Conservation (phyloP, 1,140 invertebrate genomes). For the Zaprionus inermis region DNA sequence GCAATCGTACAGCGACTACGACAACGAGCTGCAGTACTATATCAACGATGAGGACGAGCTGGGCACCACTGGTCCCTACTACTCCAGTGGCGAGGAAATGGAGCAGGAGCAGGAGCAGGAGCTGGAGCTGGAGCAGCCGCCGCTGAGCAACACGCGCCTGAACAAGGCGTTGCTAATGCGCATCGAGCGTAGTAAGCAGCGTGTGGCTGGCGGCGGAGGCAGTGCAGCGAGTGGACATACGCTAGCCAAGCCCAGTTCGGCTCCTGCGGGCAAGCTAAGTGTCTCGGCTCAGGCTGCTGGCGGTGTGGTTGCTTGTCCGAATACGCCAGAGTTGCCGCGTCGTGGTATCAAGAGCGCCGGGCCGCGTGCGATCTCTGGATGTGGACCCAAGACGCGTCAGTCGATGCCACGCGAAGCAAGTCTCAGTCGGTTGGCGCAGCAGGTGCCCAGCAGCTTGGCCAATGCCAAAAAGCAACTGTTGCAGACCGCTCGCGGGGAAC, state of each 20-base stretch:
- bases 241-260: slow-evolving; percentile 69
- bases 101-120: slow-evolving; percentile 19
- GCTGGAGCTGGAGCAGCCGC: slow-evolving; percentile 19
- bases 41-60: slow-evolving; percentile 82
- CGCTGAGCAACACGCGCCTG: slow-evolving; percentile 85
- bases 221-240: slow-evolving; percentile 59
- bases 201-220: slow-evolving; percentile 53
- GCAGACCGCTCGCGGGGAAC: slow-evolving; percentile 63
- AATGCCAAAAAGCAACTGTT: slow-evolving; percentile 82
- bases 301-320: slow-evolving; percentile 84
- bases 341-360: slow-evolving; percentile 72
- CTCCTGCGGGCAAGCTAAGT: slow-evolving; percentile 66
- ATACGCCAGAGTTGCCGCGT: slow-evolving; percentile 85
- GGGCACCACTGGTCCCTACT: slow-evolving; percentile 74
- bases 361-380: slow-evolving; percentile 47
- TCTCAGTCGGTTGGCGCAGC: slow-evolving; percentile 74
- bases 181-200: slow-evolving; percentile 82
- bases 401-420: slow-evolving; percentile 83
- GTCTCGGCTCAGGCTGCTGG: slow-evolving; percentile 58
- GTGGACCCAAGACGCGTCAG: slow-evolving; percentile 59
- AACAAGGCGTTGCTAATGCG: slow-evolving; percentile 85
- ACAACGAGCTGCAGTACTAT: slow-evolving; percentile 83
- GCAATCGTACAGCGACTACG: slow-evolving; percentile 77
- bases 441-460: slow-evolving; percentile 80
- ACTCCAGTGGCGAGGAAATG: slow-evolving; percentile 70